These are phyloP conservation scores for Xiphophorus maculatus DNA, from an alignment of 2,113 vertebrate species.

Conservation along the genomic window DNA sequence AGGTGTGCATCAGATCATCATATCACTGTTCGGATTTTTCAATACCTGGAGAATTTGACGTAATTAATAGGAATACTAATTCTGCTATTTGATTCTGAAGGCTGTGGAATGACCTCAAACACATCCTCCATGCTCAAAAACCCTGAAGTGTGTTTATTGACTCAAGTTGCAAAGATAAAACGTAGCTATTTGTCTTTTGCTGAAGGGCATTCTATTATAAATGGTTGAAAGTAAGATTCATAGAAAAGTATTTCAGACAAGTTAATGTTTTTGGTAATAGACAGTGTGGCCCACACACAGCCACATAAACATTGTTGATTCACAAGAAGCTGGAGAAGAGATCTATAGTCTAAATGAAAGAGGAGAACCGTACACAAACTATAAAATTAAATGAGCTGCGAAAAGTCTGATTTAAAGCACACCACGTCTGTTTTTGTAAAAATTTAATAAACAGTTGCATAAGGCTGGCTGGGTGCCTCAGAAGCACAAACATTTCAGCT, in stretches of 20 bases:
- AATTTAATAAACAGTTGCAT: not conserved
- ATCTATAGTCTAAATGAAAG: not conserved
- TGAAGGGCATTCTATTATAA: not conserved
- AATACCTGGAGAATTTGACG: too few relatives aligned
- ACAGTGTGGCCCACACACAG: not conserved
- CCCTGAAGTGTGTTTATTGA: not conserved
- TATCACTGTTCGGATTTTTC: too few relatives aligned
- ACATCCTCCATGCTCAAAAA: too few relatives aligned
- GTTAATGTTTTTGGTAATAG: not conserved
- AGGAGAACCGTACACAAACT: not conserved
- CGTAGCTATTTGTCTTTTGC: too few relatives aligned
- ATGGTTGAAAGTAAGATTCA: not conserved
- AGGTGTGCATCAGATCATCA: too few relatives aligned
- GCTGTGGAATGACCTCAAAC: too few relatives aligned
- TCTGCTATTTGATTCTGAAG: too few relatives aligned
- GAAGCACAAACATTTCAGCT: not conserved
- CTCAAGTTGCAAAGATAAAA: too few relatives aligned
- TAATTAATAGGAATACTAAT: too few relatives aligned
- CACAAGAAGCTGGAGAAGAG: constrained; percentile 1
- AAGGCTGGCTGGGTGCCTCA: not conserved
- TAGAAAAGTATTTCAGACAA: not conserved
- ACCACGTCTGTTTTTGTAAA: constrained; percentile 2
- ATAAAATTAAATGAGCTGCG: not conserved
- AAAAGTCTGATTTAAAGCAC: constrained; percentile 8
- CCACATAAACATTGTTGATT: not conserved